A percentile compares a stretch with the other conserved stretches of the same genome.
phyloP scores from a whole-genome alignment of 2,888 invertebrate genomes.

The Cylloceria caligata region DNA sequence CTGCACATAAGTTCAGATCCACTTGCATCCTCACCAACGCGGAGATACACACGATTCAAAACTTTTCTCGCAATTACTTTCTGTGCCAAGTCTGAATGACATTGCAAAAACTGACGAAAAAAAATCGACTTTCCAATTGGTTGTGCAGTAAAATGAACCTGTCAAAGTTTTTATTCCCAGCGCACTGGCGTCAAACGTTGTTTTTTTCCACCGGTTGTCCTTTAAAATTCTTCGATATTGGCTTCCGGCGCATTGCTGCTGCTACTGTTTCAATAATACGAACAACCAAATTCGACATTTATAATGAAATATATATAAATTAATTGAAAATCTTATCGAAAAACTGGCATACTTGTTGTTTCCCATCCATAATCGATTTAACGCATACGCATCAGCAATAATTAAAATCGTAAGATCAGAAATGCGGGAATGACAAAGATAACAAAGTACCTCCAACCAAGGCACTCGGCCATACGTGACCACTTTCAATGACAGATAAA shows the following conservation, averaged over 20 bases:
- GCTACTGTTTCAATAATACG: background rate
- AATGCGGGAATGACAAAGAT: too few relatives aligned
- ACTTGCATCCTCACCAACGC: too few relatives aligned
- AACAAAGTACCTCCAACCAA: too few relatives aligned
- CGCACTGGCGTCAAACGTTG: conserved; percentile 1
- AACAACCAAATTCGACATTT: conserved; percentile 18
- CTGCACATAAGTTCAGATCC: background rate
- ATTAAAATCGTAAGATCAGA: too few relatives aligned
- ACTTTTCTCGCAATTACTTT: conserved; percentile 42
- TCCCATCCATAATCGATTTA: background rate
- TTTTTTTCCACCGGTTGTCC: conserved; percentile 34
- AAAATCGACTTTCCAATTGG: conserved; percentile 11
- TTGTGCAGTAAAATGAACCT: conserved; percentile 9
- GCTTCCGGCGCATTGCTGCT: conserved; percentile 1
- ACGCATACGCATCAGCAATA: too few relatives aligned
- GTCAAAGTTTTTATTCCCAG: background rate
- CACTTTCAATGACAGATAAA: too few relatives aligned
- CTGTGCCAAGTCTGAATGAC: conserved; percentile 36
- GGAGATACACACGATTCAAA: conserved; percentile 17
- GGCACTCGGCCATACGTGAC: too few relatives aligned
- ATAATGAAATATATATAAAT: conserved; percentile 36
- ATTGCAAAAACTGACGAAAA: background rate
- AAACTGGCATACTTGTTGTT: conserved; percentile 7
- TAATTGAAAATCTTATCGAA: conserved; percentile 20
- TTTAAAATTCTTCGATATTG: conserved; percentile 49